phyloP scores from a whole-genome alignment of 2,113 vertebrate species.

The Grantiella picta region DNA sequence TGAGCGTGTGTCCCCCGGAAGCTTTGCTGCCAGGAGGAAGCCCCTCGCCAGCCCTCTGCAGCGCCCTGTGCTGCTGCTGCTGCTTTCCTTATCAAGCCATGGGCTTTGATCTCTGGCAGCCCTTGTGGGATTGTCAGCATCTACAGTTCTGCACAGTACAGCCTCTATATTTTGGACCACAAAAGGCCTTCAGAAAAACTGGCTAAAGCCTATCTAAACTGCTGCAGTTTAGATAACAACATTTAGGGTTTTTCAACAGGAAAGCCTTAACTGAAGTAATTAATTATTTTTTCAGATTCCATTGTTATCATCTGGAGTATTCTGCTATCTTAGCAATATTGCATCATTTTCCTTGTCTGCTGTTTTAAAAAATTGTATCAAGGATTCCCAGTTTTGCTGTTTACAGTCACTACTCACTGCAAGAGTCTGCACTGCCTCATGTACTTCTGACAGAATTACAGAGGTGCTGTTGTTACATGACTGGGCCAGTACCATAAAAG shows the following conservation, averaged over 20 bases:
- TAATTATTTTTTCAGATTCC: background rate
- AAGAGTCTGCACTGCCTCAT: background rate
- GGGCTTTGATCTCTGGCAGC: background rate
- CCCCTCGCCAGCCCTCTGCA: background rate
- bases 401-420: background rate
- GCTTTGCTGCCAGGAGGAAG: background rate
- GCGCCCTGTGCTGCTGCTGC: background rate
- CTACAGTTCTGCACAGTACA: background rate
- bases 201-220: background rate
- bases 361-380: background rate
- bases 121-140: background rate
- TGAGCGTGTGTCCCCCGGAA: fast-evolving
- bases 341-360: background rate
- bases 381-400: background rate
- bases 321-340: background rate
- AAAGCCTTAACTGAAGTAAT: background rate
- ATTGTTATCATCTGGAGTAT: background rate
- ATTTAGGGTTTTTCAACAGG: background rate
- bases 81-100: background rate
- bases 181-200: background rate
- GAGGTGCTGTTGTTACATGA: background rate
- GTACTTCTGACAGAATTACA: background rate
- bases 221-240: background rate
- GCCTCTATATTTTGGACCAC: background rate
- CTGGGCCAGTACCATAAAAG: background rate